Evolutionary conservation across 2,113 vertebrate genomes (phyloP), one percentile per base, ranked within the genome.

Genomic region (Lophochroa leadbeateri): DNA sequence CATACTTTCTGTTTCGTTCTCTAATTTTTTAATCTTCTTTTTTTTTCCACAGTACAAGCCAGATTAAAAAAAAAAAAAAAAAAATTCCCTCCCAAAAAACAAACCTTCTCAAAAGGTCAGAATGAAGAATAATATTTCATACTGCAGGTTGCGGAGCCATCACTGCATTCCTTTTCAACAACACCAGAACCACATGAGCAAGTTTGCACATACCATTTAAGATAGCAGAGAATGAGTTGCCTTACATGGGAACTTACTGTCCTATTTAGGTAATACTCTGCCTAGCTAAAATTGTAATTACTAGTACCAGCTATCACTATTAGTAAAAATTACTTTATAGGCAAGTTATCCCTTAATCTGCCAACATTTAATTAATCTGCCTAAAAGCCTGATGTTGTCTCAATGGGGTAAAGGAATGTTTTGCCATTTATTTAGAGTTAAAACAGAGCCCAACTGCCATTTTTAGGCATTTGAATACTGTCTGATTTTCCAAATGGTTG

Each of bases 111-210:
- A 63, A 68, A 94, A 90, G 68, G 53, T 90, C 92, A 81, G 7
- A 88, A 71, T 21, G n/a, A 74, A 69, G 55, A 85, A 72, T 43
- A 64, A 57, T 43, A 83, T 80, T 94, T 80, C 60, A 58, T 88
- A 39, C 19, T 58, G 17, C 33, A 83, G 50, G 69, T 80, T 90
- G 68, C 44, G 35, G 33, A 93, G 50, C 33, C 33, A 58, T 24
- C 60, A 55, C 20, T 90, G 46, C 76, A 90, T 95, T 95, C 88
- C 63, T 92, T 96, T 77, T 50, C 46, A 91, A 17, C 9, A 82
- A 21, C 64, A 74, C 63, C 76, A 90, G 70, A 88, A 90, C 82
- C 90, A 92, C 85, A 81, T 17, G 17, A 92, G 75, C 91, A 93
- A 55, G 43, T 46, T 19, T 74, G 17, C 41, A 95, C 93, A 95